phyloP scores from a whole-genome alignment of 2,888 invertebrate genomes.

The Lasius fuliginosus region DNA sequence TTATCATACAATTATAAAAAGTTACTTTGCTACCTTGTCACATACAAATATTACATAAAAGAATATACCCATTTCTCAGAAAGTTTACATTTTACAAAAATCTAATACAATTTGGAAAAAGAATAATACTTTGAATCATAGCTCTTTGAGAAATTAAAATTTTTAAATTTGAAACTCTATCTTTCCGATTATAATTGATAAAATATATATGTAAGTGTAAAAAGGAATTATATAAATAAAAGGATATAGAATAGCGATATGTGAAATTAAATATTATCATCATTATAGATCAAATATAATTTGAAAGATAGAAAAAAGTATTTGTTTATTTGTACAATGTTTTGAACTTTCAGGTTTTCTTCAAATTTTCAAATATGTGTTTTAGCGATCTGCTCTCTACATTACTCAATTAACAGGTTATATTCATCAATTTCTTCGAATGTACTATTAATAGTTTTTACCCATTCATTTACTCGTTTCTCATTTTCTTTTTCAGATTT shows the following conservation, averaged over 20 bases:
- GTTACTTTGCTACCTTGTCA: neutral
- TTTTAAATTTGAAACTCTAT: neutral
- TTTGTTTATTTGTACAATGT: neutral
- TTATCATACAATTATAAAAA: neutral
- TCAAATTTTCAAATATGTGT: neutral
- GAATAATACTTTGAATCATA: neutral
- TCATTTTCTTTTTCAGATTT: constrained; percentile 1
- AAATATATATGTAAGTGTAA: neutral
- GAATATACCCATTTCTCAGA: neutral
- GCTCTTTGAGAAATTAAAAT: neutral
- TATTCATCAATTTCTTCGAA: constrained; percentile 39
- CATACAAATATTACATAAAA: constrained; percentile 1
- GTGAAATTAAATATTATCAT: neutral
- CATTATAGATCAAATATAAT: neutral
- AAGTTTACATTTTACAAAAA: neutral
- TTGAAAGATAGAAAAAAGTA: neutral
- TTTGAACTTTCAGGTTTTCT: constrained; percentile 15
- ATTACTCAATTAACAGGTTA: constrained; percentile 29
- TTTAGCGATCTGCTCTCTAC: neutral
- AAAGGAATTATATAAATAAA: constrained; percentile 7
- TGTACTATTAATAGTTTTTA: constrained; percentile 28
- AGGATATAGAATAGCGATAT: neutral
- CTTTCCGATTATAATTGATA: neutral
- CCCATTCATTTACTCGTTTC: constrained; percentile 32
- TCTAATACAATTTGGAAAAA: neutral